Evolutionary conservation across 2,888 invertebrate species (phyloP), one percentile per base, ranked within the genome.

Genomic region (Drosophila nigritarsus): DNA sequence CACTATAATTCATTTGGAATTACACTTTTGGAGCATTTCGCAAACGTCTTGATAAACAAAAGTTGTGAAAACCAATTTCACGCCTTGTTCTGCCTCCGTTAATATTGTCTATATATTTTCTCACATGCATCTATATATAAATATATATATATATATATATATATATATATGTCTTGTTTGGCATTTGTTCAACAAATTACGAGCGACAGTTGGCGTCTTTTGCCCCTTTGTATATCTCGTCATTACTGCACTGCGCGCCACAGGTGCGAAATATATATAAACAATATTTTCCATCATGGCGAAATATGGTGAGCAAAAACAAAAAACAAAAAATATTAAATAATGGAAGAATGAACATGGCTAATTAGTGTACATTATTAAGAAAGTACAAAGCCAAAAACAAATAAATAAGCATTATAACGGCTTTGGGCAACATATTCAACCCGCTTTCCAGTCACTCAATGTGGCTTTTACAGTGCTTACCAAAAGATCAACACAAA

Each of bases 381-480:
- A 53, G 56, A 63, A 51, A 42, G n/a, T 53, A n/a, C 48, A 40
- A 18, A 65, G 13, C 32, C 42, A 27, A 53, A 56, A 56, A 36
- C 63, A 77, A 77, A 77, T 73, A 76, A 76, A 76, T 77, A 60
- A 63, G 65, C 60, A 65, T 77, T 77, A 60, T 36, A 63, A 73
- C 56, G 60, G 38, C 59, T 62, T 68, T 53, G 20, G 11, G 36
- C 64, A 85, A 83, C 83, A 69, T 55, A 83, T 82, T 78, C 51
- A 59, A 86, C 80, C 86, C 65, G 86, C 82, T 84, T 80, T 78
- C 36, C 30, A 50, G 42, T 61, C 40, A 60, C 40, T 64, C 56
- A 69, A 75, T 76, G 70, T 64, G 49, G 59, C 55, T 56, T 72
- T 74, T 55, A 64, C 78, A 70, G 73, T 73, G 79, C 83, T 82